Evolutionary conservation across 2,888 invertebrate species (phyloP).

Genomic region (Dascillus cervinus): DNA sequence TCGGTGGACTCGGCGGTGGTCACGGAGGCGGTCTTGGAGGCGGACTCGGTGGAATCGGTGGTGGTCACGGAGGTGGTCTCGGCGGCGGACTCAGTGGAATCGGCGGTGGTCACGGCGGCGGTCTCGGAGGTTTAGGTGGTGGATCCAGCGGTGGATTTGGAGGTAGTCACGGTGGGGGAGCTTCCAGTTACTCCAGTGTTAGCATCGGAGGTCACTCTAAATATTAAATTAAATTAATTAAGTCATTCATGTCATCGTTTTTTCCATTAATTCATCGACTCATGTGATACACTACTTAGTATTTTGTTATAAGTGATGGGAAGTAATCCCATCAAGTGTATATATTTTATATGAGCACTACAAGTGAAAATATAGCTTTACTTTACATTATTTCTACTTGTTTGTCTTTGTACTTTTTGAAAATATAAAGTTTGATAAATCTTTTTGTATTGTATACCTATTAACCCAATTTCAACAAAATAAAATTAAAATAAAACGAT

Average conservation of each 20-base stretch:
- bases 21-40: too few species aligned
- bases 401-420: too few species aligned
- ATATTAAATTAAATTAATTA: slow-evolving; percentile 15
- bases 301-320: slow-evolving; percentile 13
- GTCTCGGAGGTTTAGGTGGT: slow-evolving; percentile 64
- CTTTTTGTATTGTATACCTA: too few species aligned
- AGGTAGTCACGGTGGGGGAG: slow-evolving; percentile 17
- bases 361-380: slow-evolving; percentile 25
- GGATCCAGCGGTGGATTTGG: slow-evolving; percentile 48
- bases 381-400: too few species aligned
- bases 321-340: slow-evolving; percentile 8
- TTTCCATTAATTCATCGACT: slow-evolving; percentile 13
- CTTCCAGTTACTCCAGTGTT: slow-evolving; percentile 29
- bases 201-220: slow-evolving; percentile 28
- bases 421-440: slow-evolving; percentile 1
- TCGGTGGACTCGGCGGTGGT: slow-evolving; percentile 58
- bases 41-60: slow-evolving; percentile 3
- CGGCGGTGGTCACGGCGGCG: slow-evolving; percentile 45
- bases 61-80: background rate
- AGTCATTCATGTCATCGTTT: slow-evolving; percentile 8
- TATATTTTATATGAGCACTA: slow-evolving; percentile 27
- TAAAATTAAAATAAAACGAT: too few species aligned
- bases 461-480: too few species aligned
- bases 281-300: slow-evolving; percentile 19
- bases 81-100: background rate